Conservation (phyloP, 2,797 vertebrate genomes). For the Ctenosaura bakeri region DNA sequence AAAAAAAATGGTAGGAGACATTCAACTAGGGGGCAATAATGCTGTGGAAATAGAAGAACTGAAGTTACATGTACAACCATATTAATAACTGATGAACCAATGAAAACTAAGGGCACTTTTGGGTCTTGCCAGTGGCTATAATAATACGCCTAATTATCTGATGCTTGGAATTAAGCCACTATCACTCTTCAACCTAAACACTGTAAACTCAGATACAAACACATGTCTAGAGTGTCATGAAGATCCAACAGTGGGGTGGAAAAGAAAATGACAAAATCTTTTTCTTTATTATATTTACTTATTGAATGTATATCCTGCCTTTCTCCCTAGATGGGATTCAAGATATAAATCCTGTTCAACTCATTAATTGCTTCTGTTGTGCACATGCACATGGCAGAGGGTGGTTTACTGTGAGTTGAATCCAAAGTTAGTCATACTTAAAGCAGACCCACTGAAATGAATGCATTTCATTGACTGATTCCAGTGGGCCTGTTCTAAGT, state of each 20-base stretch:
- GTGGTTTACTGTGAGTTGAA: background rate
- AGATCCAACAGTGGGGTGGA: background rate
- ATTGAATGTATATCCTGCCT: no score
- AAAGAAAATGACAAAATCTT: background rate
- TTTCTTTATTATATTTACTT: no score
- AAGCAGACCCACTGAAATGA: background rate
- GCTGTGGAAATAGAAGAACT: background rate
- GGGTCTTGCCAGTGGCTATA: background rate
- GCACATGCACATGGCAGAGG: no score
- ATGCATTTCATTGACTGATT: background rate
- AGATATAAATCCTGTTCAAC: no score
- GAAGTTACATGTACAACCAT: background rate
- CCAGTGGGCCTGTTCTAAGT: background rate
- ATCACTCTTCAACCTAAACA: slow-evolving; percentile 14
- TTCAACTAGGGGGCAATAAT: background rate
- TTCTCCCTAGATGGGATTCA: no score
- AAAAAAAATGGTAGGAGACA: background rate
- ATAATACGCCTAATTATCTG: background rate
- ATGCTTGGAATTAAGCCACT: background rate
- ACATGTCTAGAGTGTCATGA: background rate
- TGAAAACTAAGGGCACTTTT: background rate
- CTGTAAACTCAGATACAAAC: background rate
- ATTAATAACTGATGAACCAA: background rate
- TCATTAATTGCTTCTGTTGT: background rate
- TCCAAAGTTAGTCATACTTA: background rate